Conservation (phyloP, 2,113 vertebrate genomes). For the Antigone vipio region DNA sequence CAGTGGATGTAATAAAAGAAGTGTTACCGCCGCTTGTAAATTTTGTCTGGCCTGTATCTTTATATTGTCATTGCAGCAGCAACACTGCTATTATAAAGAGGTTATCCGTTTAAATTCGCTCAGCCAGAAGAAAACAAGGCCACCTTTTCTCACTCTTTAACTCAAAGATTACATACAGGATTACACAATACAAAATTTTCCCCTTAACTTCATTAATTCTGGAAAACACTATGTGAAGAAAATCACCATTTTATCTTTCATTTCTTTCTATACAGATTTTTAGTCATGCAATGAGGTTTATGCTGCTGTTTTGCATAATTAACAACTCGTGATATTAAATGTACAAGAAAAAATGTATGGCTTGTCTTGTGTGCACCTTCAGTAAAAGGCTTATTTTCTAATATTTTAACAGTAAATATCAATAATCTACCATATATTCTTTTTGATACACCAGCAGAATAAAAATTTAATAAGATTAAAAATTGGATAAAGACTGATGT, state of each 20-base stretch:
- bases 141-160: background rate
- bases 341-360: background rate
- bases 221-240: background rate
- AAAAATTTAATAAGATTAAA: background rate
- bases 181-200: background rate
- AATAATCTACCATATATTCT: background rate
- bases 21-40: background rate
- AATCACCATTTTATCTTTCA: background rate
- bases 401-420: background rate
- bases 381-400: background rate
- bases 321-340: background rate
- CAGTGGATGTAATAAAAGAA: background rate
- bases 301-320: background rate
- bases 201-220: background rate
- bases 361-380: background rate
- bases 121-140: background rate
- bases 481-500: background rate
- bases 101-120: background rate
- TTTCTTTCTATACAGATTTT: background rate
- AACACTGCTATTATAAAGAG: background rate
- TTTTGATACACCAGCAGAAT: background rate
- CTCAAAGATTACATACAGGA: background rate
- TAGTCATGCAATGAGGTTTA: background rate
- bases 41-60: background rate
- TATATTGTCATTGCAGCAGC: background rate